phyloP scores from a whole-genome alignment of 1,140 invertebrate genomes.

The Habropoda laboriosa region DNA sequence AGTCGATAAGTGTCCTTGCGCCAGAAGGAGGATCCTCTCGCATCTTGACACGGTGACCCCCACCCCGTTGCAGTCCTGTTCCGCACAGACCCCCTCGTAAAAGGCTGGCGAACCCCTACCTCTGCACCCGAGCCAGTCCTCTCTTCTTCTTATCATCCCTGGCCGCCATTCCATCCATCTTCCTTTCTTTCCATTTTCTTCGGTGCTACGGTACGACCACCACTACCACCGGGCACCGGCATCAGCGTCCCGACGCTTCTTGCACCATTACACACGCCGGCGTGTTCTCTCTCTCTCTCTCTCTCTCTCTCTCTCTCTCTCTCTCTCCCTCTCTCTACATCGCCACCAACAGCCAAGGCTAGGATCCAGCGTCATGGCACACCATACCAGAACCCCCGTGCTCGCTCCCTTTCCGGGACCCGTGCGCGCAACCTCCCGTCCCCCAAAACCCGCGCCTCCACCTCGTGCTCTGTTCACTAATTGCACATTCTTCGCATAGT shows the following conservation, averaged over 20 bases:
- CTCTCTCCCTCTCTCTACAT: neutral
- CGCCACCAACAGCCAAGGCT: slow-evolving; percentile 31
- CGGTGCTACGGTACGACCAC: slow-evolving; percentile 62
- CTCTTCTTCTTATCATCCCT: slow-evolving; percentile 70
- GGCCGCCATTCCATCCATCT: slow-evolving; percentile 79
- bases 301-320: no score
- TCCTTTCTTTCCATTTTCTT: slow-evolving; percentile 81
- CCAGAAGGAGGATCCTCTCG: slow-evolving; percentile 65
- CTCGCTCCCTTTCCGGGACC: slow-evolving; percentile 62
- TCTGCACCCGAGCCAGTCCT: slow-evolving; percentile 38
- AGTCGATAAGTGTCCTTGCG: slow-evolving; percentile 70
- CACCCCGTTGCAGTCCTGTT: slow-evolving; percentile 51
- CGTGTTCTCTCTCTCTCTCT: neutral
- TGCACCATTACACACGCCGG: neutral
- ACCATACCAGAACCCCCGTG: slow-evolving; percentile 61
- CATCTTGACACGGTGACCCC: slow-evolving; percentile 71
- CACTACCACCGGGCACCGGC: neutral
- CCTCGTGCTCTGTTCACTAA: slow-evolving; percentile 88
- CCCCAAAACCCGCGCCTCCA: slow-evolving; percentile 55
- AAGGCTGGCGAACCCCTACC: slow-evolving; percentile 23
- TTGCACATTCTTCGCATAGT: slow-evolving; percentile 95
- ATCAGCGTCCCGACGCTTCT: slow-evolving; percentile 4
- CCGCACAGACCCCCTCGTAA: slow-evolving; percentile 41
- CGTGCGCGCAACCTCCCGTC: slow-evolving; percentile 53
- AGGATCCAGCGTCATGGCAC: slow-evolving; percentile 61